Evolutionary conservation across 2,888 invertebrate genomes (phyloP).

Genomic region (Eupithecia tripunctaria): DNA sequence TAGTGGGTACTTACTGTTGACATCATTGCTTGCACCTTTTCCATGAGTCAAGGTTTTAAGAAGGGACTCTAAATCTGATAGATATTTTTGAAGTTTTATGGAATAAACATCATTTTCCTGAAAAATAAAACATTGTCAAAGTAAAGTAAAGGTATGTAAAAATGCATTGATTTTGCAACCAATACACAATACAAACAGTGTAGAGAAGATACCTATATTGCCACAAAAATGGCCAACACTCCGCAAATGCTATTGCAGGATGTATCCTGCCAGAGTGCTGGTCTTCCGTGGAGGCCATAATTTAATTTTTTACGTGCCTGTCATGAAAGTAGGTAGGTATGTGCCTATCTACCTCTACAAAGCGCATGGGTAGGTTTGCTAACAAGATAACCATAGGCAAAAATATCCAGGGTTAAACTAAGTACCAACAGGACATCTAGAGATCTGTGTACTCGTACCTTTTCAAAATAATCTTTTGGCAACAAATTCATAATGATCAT

Average conservation of each 20-base stretch:
- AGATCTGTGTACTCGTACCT: neutral
- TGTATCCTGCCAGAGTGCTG: too few relatives aligned
- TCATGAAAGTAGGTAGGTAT: neutral
- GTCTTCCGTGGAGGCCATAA: too few relatives aligned
- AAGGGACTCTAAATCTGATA: constrained; percentile 73
- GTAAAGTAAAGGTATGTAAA: too few relatives aligned
- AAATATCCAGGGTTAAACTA: neutral
- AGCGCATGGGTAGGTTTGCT: too few relatives aligned
- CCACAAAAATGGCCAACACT: too few relatives aligned
- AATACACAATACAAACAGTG: too few relatives aligned
- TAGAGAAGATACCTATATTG: too few relatives aligned
- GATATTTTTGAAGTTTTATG: constrained; percentile 73
- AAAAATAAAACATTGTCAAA: constrained; percentile 40
- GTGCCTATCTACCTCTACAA: too few relatives aligned
- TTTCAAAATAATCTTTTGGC: neutral
- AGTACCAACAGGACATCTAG: neutral
- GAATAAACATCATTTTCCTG: constrained; percentile 74
- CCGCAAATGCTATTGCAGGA: too few relatives aligned
- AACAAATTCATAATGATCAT: neutral
- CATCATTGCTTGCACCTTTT: constrained; percentile 63
- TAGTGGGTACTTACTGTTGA: constrained; percentile 61
- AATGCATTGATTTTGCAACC: too few relatives aligned
- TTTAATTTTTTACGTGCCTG: too few relatives aligned
- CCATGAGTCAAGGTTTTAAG: constrained; percentile 74
- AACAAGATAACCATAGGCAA: neutral